Evolutionary conservation across 2,888 invertebrate genomes (phyloP), one percentile per base, ranked within the genome.

Genomic region (Melanchra persicariae): DNA sequence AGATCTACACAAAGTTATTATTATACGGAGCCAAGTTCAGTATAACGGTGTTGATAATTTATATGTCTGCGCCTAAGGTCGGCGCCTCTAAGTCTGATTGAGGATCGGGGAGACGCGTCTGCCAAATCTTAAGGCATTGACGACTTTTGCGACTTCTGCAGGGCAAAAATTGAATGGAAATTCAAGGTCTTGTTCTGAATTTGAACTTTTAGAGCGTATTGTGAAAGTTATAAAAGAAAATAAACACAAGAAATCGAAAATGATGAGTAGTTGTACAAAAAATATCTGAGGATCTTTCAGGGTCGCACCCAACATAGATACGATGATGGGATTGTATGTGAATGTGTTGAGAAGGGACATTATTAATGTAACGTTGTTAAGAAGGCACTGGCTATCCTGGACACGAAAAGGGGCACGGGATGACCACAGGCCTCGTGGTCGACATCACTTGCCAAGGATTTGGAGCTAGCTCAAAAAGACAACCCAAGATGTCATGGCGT

Each of bases 11-110:
- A 19, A 79, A 79, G 67, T 72, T 72, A 74, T 70, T 71, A 60
- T 69, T 65, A 30, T 74, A 72, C 72, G 64, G 54, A 79, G 77
- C 85, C 74, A 83, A 83, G 72, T 79, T 77, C 49, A 69, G 40
- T 58, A 57, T 64, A 79, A 68, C 60, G 62, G 62, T 61, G 51
- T 55, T 75, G 52, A 54, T 65, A 76, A 79, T 82, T 81, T 84
- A 76, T 74, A 57, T 60, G 73, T 68, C 55, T 63, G 43, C 57
- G 55, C 66, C 70, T 67, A 72, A 65, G 43, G 61, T 37, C 24
- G 84, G 85, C 82, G 85, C 76, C 84, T 17, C 26, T 43, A 26
- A 40, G 85, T 84, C 84, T 83, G 73, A 64, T 74, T 22, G 57
- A 30, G 34, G 62, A n/a, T 8, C n/a, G 45, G 57, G 58, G 47